A percentile compares a stretch with the other conserved stretches of the same genome.
These are phyloP conservation scores for Calliopsis andreniformis DNA, from an alignment of 1,140 invertebrate genomes.

Conservation along the genomic window DNA sequence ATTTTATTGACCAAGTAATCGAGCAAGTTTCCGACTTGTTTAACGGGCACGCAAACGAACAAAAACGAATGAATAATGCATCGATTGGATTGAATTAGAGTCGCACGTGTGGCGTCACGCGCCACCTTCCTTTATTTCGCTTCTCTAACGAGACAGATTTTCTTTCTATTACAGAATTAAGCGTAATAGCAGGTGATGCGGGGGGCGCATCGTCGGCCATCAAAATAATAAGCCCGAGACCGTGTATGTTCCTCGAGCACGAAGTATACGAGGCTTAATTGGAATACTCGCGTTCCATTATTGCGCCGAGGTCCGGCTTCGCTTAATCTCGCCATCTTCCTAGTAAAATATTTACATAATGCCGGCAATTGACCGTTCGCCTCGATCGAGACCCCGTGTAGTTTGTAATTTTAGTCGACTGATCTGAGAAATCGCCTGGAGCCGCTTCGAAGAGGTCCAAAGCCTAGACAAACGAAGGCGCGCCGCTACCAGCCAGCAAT, in stretches of 20 bases:
- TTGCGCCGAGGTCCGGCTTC: conserved; percentile 41
- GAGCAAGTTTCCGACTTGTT: no score
- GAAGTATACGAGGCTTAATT: conserved; percentile 45
- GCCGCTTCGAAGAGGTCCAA: background rate
- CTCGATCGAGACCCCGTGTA: conserved; percentile 36
- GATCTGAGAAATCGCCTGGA: conserved; percentile 36
- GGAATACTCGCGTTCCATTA: conserved; percentile 54
- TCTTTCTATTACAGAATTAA: conserved; percentile 55
- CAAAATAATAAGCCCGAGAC: conserved; percentile 33
- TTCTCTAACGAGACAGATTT: conserved; percentile 47
- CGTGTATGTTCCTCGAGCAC: background rate
- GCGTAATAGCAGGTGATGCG: conserved; percentile 29
- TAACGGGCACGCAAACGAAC: no score
- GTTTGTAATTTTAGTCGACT: conserved; percentile 48
- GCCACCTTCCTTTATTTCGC: background rate
- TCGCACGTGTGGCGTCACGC: background rate
- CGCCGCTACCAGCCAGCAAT: background rate
- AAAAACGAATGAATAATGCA: background rate
- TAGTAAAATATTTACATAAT: conserved; percentile 65
- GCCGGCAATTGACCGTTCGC: conserved; percentile 51
- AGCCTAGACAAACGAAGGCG: conserved; percentile 33
- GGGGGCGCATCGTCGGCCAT: conserved; percentile 9
- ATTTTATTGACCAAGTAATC: no score
- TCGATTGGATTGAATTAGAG: conserved; percentile 40
- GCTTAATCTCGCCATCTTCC: conserved; percentile 50